A percentile compares a stretch with the other conserved stretches of the same genome.
These are phyloP conservation scores for Chitala chitala DNA, from an alignment of 2,113 vertebrate genomes.

Conservation along the genomic window DNA sequence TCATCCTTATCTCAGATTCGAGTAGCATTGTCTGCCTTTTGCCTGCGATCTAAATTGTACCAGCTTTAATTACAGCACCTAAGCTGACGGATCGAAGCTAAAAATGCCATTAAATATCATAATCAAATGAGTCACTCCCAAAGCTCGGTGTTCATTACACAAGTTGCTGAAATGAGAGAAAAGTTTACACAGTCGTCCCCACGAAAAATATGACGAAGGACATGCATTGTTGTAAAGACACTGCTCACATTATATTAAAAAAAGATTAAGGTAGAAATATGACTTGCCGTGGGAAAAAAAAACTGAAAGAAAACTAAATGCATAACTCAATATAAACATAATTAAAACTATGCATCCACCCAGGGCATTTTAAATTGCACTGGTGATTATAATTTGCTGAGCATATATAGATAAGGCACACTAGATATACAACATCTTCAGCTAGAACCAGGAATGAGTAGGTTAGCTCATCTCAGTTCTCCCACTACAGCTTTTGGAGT, in stretches of 20 bases:
- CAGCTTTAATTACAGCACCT: neutral
- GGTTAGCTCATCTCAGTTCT: neutral
- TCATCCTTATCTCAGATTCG: conserved; percentile 3
- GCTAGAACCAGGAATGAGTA: neutral
- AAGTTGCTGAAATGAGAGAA: neutral
- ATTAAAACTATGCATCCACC: neutral
- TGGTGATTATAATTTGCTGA: neutral
- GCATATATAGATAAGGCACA: neutral
- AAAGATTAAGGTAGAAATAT: neutral
- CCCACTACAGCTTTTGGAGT: neutral
- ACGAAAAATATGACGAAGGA: neutral
- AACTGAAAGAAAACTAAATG: neutral
- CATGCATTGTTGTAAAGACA: neutral
- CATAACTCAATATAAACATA: neutral
- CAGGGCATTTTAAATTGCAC: neutral
- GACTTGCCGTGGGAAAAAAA: neutral
- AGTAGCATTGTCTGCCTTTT: conserved; percentile 2
- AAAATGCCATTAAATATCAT: conserved; percentile 8
- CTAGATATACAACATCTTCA: neutral
- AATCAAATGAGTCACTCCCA: neutral
- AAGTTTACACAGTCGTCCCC: neutral
- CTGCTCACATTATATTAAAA: neutral
- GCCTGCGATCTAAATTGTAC: neutral
- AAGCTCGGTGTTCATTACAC: neutral
- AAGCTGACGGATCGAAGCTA: neutral